A percentile compares a stretch with the other conserved stretches of the same genome.
phyloP scores from a whole-genome alignment of 2,113 vertebrate species.

The Leucosticte australis region DNA sequence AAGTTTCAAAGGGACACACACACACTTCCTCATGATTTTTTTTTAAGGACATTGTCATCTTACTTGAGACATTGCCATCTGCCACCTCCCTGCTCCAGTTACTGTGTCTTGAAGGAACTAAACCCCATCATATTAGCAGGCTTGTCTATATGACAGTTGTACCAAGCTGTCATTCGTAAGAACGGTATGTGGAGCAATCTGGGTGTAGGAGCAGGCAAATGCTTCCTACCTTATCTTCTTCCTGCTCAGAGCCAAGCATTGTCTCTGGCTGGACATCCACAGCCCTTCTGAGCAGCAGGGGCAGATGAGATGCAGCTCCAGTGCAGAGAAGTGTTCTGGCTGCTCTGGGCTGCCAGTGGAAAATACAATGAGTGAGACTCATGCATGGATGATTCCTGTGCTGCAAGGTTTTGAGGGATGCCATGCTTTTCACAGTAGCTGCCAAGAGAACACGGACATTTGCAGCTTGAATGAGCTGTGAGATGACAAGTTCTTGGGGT shows the following conservation, averaged over 20 bases:
- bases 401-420: background rate
- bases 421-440: background rate
- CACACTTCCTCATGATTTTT: background rate
- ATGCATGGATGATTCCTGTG: background rate
- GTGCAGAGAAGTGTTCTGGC: background rate
- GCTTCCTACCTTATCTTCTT: background rate
- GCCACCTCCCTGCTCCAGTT: background rate
- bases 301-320: background rate
- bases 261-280: background rate
- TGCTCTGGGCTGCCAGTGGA: background rate
- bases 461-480: background rate
- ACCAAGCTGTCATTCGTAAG: background rate
- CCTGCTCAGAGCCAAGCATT: background rate
- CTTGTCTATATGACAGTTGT: background rate
- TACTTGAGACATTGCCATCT: background rate
- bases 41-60: background rate
- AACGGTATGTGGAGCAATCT: background rate
- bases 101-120: background rate
- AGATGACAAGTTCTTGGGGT: background rate
- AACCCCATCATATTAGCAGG: background rate
- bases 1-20: background rate
- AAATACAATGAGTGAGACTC: background rate
- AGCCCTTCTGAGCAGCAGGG: background rate
- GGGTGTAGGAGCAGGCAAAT: background rate
- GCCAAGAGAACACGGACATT: rapidly evolving